Base-by-base conservation (phyloP, 2,797 vertebrate genomes). In the Hybognathus amarus region DNA sequence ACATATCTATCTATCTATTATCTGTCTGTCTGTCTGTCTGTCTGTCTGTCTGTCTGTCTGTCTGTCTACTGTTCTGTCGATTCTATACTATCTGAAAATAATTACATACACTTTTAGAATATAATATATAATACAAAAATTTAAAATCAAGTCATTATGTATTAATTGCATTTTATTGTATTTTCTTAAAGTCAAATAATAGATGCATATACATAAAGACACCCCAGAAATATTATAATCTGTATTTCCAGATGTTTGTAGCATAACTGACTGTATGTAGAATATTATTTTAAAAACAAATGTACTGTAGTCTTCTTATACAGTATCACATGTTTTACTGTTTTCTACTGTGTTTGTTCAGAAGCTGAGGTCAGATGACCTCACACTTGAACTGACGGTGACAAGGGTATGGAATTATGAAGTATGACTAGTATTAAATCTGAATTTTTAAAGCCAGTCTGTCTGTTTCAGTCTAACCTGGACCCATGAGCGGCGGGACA, bases 381-480 rank as follows among this genome's bases (percentile, higher is more conserved):
- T 40, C 45, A 40, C 11, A 56, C 12, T 18, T 79, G 20, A 36
- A 24, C 12, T 50, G 13, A 24, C 36, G 12, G 12, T 13, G 71
- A 38, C 12, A 56, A 0, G 12, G 6, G 22, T 17, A n/a, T 36
- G 30, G 11, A 75, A 38, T 75, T 56, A 33, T 52, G 70, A 33
- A 73, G 5, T 75, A 59, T 76, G 54, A 42, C 5, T 24, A 27
- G 2, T 33, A 59, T 40, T 59, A 40, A 8, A 40, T 59, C 7
- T 12, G 6, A 17, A 6, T 38, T 24, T 61, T 22, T 67, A 47
- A 87, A 63, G 89, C 96, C 45, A 17, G 17, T 2, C 97, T 97
- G 97, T 97, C 97, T 98, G 97, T 95, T 97, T 97, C n/a, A 98
- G 94, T 96, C 96, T 98, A 96, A 98, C 98, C 97, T 98, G 91